Conservation (phyloP, 2,797 vertebrate genomes). For the Bufotes viridis region DNA sequence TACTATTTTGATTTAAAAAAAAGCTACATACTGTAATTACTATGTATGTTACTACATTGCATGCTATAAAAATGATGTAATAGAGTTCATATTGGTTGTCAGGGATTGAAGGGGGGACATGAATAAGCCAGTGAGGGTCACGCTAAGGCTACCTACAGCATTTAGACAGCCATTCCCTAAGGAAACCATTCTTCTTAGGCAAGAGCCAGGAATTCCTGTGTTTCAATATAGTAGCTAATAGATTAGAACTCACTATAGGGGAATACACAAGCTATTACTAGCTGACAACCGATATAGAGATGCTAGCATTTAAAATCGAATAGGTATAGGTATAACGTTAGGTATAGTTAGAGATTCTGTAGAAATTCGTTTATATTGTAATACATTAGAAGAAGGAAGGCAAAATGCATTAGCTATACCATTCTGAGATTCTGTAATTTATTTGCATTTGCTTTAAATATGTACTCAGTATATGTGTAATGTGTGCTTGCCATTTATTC, state of each 20-base stretch:
- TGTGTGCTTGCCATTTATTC: not conserved
- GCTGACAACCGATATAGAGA: not conserved
- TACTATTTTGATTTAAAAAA: constrained; percentile 1
- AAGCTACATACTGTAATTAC: not conserved
- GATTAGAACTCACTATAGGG: not conserved
- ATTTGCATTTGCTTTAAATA: not conserved
- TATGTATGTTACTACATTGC: not conserved
- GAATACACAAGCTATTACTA: not conserved
- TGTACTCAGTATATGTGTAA: not conserved
- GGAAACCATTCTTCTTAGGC: constrained; percentile 12
- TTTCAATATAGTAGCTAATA: constrained; percentile 18
- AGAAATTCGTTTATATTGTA: not conserved
- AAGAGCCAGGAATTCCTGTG: not conserved
- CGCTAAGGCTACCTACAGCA: constrained; percentile 25
- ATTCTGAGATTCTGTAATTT: no score
- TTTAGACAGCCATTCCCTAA: constrained; percentile 20
- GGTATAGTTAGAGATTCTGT: not conserved
- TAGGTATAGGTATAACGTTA: no score
- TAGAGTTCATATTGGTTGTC: constrained; percentile 8
- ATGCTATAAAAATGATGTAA: constrained; percentile 32
- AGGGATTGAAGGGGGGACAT: not conserved
- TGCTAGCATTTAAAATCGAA: not conserved
- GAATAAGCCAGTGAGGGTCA: constrained; percentile 16
- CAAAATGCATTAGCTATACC: not conserved
- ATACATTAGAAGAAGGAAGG: not conserved